These are phyloP conservation scores for Agrochola circellaris DNA, from an alignment of 2,888 invertebrate species.

Conservation along the genomic window DNA sequence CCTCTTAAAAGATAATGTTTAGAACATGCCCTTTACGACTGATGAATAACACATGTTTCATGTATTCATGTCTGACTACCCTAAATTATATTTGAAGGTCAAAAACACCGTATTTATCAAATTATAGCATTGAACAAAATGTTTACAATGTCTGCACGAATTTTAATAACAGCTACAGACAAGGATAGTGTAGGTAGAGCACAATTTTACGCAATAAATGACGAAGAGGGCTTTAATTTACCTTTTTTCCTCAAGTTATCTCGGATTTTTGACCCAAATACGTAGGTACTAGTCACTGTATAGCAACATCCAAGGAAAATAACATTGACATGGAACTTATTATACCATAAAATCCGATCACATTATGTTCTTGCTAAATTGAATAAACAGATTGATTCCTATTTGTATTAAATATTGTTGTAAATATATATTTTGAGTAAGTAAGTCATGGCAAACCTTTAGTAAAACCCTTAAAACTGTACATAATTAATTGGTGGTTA, in stretches of 20 bases:
- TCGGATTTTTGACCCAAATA: slow-evolving; percentile 1
- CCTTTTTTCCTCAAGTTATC: slow-evolving; percentile 47
- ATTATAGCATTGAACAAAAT: slow-evolving; percentile 55
- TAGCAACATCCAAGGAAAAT: background rate
- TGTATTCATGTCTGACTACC: slow-evolving; percentile 81
- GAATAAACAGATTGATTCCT: background rate
- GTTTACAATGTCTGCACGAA: slow-evolving; percentile 62
- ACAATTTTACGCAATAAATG: slow-evolving; percentile 21
- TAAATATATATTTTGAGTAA: background rate
- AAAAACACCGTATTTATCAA: slow-evolving; percentile 74
- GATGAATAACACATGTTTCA: slow-evolving; percentile 89
- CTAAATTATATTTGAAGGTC: slow-evolving; percentile 81
- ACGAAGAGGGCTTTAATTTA: background rate
- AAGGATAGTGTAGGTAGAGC: slow-evolving; percentile 34
- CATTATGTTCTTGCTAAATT: background rate
- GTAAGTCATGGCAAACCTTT: background rate
- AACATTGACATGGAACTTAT: background rate
- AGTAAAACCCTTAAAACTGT: background rate
- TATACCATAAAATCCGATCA: background rate
- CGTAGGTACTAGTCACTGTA: background rate
- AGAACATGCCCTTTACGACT: slow-evolving; percentile 81
- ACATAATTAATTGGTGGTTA: background rate
- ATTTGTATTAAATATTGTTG: background rate
- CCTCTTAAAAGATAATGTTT: slow-evolving; percentile 88
- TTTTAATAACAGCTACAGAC: slow-evolving; percentile 49